Evolutionary conservation across 2,797 vertebrate genomes (phyloP).

Genomic region (Sebastes itinus): DNA sequence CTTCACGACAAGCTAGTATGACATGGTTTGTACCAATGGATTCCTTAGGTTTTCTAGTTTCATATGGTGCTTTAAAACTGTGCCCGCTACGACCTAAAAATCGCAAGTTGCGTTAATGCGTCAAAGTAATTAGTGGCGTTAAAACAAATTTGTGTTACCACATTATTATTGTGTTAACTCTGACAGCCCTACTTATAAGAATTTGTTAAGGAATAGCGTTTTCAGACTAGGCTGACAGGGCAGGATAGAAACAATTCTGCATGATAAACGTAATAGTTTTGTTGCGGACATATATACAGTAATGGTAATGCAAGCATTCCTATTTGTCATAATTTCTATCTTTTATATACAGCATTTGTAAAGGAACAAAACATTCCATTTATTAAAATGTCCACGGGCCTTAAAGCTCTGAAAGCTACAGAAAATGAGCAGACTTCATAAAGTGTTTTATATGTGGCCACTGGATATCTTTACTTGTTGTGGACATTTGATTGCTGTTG

Average conservation of each 20-base stretch:
- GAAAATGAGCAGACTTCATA: neutral
- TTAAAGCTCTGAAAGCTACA: neutral
- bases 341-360: neutral
- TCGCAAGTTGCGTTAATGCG: too few species aligned
- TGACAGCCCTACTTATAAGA: neutral
- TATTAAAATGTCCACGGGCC: neutral
- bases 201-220: neutral
- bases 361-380: neutral
- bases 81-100: too few species aligned
- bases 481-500: neutral
- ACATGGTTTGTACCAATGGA: too few species aligned
- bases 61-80: too few species aligned
- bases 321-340: neutral
- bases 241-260: neutral
- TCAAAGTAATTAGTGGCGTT: too few species aligned
- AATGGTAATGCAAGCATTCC: neutral
- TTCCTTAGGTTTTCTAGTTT: too few species aligned
- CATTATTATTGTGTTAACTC: too few species aligned
- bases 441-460: neutral
- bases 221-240: neutral
- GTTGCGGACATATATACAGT: neutral
- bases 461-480: neutral
- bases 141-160: too few species aligned
- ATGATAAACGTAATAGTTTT: neutral
- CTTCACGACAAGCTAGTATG: too few species aligned